A percentile compares a stretch with the other conserved stretches of the same genome.
phyloP scores from a whole-genome alignment of 2,888 invertebrate species.

The Elysia crispata region DNA sequence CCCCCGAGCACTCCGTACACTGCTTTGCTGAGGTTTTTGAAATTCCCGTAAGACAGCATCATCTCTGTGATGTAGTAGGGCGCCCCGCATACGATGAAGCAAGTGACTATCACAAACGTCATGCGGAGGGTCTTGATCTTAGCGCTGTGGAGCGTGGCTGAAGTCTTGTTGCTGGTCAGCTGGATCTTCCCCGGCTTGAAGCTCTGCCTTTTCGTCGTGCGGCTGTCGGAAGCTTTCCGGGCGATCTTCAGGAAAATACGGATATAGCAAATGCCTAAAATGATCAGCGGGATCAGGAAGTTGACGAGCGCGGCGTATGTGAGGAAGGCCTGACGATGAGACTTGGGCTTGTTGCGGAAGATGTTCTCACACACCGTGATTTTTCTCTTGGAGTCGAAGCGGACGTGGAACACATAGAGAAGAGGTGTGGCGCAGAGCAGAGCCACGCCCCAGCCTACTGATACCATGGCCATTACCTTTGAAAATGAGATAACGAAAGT shows the following conservation, averaged over 20 bases:
- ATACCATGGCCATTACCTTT: conserved; percentile 44
- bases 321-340: conserved; percentile 65
- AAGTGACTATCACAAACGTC: conserved; percentile 75
- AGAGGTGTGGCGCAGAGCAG: conserved; percentile 38
- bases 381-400: conserved; percentile 47
- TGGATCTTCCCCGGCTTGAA: conserved; percentile 72
- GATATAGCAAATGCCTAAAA: conserved; percentile 72
- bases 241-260: conserved; percentile 75
- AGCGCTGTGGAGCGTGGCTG: conserved; percentile 74
- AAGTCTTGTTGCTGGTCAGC: conserved; percentile 70
- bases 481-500: neutral
- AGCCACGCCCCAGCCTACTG: conserved; percentile 44
- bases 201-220: conserved; percentile 58
- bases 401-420: conserved; percentile 41
- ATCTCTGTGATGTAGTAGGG: conserved; percentile 76
- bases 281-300: conserved; percentile 72
- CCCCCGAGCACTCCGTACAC: conserved; percentile 71
- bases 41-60: conserved; percentile 73
- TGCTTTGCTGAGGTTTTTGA: conserved; percentile 56
- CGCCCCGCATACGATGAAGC: conserved; percentile 74
- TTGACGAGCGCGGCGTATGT: conserved; percentile 71
- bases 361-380: conserved; percentile 70
- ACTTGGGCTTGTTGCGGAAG: conserved; percentile 65
- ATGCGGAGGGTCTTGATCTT: conserved; percentile 77
- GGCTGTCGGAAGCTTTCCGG: conserved; percentile 68